Base-by-base conservation (phyloP, 2,888 invertebrate species). In the Campoplex capitator region DNA sequence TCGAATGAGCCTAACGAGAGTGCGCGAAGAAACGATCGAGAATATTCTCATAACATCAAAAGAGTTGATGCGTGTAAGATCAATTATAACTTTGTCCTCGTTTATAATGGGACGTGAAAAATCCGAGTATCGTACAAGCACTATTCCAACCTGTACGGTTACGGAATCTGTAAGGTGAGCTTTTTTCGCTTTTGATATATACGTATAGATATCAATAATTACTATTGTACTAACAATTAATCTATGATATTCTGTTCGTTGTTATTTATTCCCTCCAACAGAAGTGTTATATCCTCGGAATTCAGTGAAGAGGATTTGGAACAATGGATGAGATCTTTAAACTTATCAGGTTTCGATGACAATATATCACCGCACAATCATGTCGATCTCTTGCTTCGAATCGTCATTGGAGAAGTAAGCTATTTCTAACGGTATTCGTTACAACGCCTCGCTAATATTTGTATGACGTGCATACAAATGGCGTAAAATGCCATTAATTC, bases 291-390 rank as follows among this genome's bases (percentile, higher is more conserved):
- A 0, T 96, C 96, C 0, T 96, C 96, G 0, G 97, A 97, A 88
- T 95, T 96, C 83, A 97, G 97, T 73, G 97, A 97, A 89, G 97
- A 97, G 88, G 97, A 97, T 88, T 95, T 96, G 90, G 97, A 97
- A 91, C 95, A 97, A 74, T 97, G 97, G 96, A 97, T 97, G 0
- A 95, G 97, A 85, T 96, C 96, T 9, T 96, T 97, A 0, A 97
- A 97, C 94, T 95, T 97, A 58, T 97, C 97, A 2, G 97, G 97
- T 2, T 97, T 98, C 88, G 98, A 98, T 89, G 98, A 98, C 92
- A 97, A 97, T 92, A 96, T 97, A 48, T 97, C 98, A 0, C 97
- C 97, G 0, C 96, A 96, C 92, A 98, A 98, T 94, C 96, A 95
- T 75, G 97, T 98, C 82, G 96, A 96, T 76, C 95, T 96, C 56